Conservation (phyloP, 2,888 invertebrate species). For the Pyrrhia umbra region DNA sequence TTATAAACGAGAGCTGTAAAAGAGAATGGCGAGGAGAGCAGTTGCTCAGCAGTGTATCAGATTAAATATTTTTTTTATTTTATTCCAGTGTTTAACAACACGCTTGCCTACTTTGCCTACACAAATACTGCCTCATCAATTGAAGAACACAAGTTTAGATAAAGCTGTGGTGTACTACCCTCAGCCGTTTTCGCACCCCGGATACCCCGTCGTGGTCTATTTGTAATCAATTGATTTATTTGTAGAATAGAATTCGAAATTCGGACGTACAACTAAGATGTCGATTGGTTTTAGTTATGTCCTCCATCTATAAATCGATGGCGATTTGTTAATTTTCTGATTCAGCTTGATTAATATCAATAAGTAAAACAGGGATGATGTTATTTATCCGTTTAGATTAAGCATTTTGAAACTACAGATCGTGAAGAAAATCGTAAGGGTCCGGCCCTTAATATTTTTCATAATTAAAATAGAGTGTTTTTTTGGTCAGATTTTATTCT, state of each 20-base stretch:
- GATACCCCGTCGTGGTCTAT: constrained; percentile 83
- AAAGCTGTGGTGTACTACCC: constrained; percentile 79
- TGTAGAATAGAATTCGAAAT: background rate
- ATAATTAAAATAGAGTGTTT: constrained; percentile 7
- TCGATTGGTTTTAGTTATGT: no score
- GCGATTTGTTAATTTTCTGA: no score
- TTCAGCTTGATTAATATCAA: no score
- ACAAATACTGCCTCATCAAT: constrained; percentile 78
- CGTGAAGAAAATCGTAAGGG: no score
- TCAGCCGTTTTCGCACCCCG: constrained; percentile 82
- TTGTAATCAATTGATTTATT: constrained; percentile 54
- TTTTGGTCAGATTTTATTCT: constrained; percentile 72
- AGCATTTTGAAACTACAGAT: no score
- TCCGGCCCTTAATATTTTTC: no score
- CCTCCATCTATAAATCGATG: no score
- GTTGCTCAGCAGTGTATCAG: background rate
- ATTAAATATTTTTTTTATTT: background rate
- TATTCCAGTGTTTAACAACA: constrained; percentile 33
- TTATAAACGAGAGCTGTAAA: no score
- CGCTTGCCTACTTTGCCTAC: constrained; percentile 68
- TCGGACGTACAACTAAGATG: background rate
- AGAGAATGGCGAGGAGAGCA: background rate
- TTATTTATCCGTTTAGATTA: no score
- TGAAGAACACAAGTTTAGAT: constrained; percentile 70
- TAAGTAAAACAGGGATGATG: no score